Evolutionary conservation across 2,888 invertebrate genomes (phyloP).

Genomic region (Pogonocherus hispidulus): DNA sequence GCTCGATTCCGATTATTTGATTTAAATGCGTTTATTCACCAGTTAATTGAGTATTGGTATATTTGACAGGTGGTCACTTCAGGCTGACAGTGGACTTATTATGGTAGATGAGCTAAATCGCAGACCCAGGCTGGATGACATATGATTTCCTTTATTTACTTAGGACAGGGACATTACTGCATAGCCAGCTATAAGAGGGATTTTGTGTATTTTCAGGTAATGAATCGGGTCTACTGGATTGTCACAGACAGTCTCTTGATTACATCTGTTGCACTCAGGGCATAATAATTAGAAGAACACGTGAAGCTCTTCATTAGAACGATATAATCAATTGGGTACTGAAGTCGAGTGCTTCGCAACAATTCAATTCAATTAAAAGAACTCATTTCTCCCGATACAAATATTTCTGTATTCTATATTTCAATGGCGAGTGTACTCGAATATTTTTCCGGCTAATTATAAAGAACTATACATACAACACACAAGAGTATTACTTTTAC

Average conservation of each 20-base stretch:
- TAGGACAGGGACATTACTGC: conserved; percentile 4
- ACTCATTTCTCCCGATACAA: no score
- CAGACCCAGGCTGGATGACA: conserved; percentile 11
- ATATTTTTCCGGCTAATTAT: no score
- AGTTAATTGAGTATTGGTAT: conserved; percentile 33
- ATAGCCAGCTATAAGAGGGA: neutral
- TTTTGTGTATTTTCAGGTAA: conserved; percentile 1
- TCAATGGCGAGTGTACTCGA: no score
- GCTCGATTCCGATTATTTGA: conserved; percentile 30
- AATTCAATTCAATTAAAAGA: no score
- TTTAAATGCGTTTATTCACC: conserved; percentile 34
- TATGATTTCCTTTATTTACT: conserved; percentile 32
- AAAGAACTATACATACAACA: no score
- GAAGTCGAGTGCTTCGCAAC: no score
- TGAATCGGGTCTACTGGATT: neutral
- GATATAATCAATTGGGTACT: no score
- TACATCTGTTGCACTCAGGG: neutral
- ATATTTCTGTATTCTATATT: no score
- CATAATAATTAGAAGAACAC: no score
- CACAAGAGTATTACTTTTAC: no score
- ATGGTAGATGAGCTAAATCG: conserved; percentile 18
- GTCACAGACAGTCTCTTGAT: neutral
- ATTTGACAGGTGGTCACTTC: conserved; percentile 36
- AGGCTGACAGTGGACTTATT: conserved; percentile 26
- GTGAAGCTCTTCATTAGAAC: no score